These are phyloP conservation scores for Enteromius viviparus DNA, from an alignment of 2,797 vertebrate genomes.

Conservation along the genomic window DNA sequence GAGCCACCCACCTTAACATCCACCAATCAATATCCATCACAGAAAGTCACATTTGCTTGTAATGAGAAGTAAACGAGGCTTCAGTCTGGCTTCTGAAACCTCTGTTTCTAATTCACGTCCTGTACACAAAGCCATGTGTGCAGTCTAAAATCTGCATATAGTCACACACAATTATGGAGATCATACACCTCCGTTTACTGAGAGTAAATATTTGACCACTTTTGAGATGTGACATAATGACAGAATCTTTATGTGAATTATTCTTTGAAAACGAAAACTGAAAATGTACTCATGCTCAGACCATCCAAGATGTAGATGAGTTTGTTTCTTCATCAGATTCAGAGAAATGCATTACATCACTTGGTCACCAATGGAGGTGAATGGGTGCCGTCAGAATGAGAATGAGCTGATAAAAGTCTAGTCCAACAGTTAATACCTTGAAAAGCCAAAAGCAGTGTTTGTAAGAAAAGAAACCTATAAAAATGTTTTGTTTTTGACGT, in stretches of 20 bases:
- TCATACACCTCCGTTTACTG: conserved; percentile 69
- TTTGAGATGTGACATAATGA: neutral
- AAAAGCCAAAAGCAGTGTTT: neutral
- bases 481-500: too few relatives aligned
- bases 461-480: neutral
- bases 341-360: neutral
- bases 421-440: neutral
- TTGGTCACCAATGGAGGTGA: neutral
- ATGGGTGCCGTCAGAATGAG: neutral
- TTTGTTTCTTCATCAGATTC: neutral
- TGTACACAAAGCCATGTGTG: conserved; percentile 60
- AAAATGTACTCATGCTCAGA: neutral
- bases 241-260: neutral
- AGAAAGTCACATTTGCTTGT: neutral
- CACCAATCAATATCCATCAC: neutral
- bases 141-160: conserved; percentile 41
- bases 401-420: neutral
- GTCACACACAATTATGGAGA: conserved; percentile 66
- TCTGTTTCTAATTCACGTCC: conserved; percentile 33
- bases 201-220: conserved; percentile 57
- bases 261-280: neutral
- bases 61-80: conserved; percentile 3
- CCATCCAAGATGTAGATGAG: neutral
- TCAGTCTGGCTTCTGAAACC: neutral
- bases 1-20: neutral